Evolutionary conservation across 2,113 vertebrate species (phyloP).

Genomic region (Ariopsis seemanni): DNA sequence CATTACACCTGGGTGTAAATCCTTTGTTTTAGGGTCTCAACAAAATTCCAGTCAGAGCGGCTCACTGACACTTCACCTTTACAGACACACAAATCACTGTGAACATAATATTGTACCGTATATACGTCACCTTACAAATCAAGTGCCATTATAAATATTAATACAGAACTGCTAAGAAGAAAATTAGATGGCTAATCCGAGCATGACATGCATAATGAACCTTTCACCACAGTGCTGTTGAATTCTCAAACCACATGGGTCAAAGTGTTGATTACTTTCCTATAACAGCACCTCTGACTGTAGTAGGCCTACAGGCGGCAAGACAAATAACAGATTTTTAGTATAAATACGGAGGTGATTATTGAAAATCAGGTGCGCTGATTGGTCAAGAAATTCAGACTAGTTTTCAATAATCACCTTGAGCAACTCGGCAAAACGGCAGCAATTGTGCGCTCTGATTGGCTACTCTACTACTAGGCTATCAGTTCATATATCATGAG

Average conservation of each 20-base stretch:
- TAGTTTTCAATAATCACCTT: too few relatives aligned
- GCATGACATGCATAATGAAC: neutral
- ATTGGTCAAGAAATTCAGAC: too few relatives aligned
- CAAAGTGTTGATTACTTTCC: too few relatives aligned
- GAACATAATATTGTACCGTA: neutral
- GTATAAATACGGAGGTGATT: too few relatives aligned
- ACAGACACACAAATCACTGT: too few relatives aligned
- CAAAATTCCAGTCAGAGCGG: neutral
- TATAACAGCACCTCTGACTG: neutral
- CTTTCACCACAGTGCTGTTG: neutral
- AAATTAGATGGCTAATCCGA: neutral
- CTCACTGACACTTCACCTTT: too few relatives aligned
- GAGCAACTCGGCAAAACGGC: too few relatives aligned
- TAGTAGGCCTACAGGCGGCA: neutral
- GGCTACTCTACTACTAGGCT: too few relatives aligned
- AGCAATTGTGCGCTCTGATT: too few relatives aligned
- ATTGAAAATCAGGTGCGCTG: too few relatives aligned
- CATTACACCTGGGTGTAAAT: neutral
- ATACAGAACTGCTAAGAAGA: neutral
- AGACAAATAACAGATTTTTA: neutral
- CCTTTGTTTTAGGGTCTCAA: neutral
- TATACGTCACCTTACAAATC: neutral
- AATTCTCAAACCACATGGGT: neutral
- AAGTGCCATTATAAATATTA: neutral
- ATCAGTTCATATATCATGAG: too few relatives aligned